These are phyloP conservation scores for Synanceia verrucosa DNA, from an alignment of 2,797 vertebrate species.

Conservation along the genomic window DNA sequence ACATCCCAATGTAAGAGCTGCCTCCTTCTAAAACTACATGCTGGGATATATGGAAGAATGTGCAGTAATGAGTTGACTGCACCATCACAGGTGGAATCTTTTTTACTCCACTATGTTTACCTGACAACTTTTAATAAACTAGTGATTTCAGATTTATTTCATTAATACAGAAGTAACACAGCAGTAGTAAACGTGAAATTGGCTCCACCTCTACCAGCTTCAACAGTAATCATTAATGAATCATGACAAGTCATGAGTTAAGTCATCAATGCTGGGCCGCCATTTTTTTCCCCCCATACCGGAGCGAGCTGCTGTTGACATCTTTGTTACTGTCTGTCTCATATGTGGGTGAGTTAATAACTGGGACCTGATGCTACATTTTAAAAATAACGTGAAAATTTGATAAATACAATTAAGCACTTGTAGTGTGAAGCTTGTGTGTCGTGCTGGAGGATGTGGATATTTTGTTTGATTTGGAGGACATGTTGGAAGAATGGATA, in stretches of 20 bases:
- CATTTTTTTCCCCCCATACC: too few species aligned
- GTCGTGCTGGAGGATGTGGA: background rate
- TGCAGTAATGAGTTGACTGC: background rate
- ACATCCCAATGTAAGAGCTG: background rate
- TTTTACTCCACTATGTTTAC: background rate
- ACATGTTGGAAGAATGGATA: background rate
- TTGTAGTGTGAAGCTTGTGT: background rate
- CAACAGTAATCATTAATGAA: background rate
- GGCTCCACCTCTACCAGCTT: background rate
- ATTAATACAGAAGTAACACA: background rate
- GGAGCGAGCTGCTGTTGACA: too few species aligned
- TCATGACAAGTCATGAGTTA: too few species aligned
- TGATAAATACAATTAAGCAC: too few species aligned
- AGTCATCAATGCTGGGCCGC: too few species aligned
- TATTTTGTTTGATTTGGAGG: background rate
- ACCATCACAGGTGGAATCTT: background rate
- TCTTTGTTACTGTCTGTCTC: too few species aligned
- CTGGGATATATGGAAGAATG: background rate
- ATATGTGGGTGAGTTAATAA: too few species aligned
- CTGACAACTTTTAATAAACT: background rate
- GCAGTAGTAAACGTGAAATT: background rate
- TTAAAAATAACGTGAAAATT: too few species aligned
- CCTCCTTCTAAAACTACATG: background rate
- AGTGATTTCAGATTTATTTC: fast-evolving
- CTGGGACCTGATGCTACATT: too few species aligned